Base-by-base conservation (phyloP, 1,140 invertebrate genomes). In the Euura saliciscinereae region DNA sequence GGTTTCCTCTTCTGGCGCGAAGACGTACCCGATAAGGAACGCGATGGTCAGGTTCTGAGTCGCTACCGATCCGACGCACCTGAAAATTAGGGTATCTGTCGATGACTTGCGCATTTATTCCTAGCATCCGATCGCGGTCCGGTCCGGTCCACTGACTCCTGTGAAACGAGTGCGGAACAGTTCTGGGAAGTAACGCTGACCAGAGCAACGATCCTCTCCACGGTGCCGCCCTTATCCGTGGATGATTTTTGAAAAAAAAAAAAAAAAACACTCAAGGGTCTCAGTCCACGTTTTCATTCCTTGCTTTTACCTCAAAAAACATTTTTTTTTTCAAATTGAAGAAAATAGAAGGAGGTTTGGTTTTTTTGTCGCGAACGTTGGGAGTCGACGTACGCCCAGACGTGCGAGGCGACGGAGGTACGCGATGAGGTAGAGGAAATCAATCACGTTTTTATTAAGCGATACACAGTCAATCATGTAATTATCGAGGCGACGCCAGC, bases 391-490 rank as follows among this genome's bases (percentile, higher is more conserved):
- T 28, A 28, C 28, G 28, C 28, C 28, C 28, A 28, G 28, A 28
- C 28, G 28, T 28, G 28, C 28, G 28, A 28, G 0, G 28, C 28
- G 28, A 28, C 28, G 1, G 28, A 28, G 28, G 28, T 28, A 28
- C 28, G 28, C 28, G 28, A 3, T n/a, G 51, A 59, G 10, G 51
- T 59, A n/a, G 51, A n/a, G 51, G 13, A n/a, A 59, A 59, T 59
- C 51, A 71, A 74, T 76, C 46, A 46, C 28, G 45, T 74, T 74
- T 75, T 76, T 74, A 76, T 76, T 74, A 44, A 71, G 13, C 69
- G 70, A n/a, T 59, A 59, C 51, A 59, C 51, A 59, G 51, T 59
- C 13, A 59, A 59, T 59, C 51, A 59, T 59, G 51, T 59, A 59
- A 59, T 59, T 59, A 59, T 59, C 51, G 51, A 59, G 51, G 51